Conservation (phyloP, 2,797 vertebrate species). For the Semaprochilodus insignis region DNA sequence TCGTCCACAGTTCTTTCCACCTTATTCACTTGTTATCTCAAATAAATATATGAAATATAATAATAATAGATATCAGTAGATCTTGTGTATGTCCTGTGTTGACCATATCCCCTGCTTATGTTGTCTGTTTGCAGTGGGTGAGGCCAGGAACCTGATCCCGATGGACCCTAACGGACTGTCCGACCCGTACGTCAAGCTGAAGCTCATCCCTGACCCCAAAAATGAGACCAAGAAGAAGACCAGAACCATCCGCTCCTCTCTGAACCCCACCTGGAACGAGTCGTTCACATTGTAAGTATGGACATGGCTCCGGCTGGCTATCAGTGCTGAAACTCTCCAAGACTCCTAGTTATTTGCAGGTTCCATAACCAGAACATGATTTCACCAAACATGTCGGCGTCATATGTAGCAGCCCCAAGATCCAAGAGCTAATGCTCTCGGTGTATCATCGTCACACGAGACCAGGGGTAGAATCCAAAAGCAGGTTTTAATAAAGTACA, state of each 20-base stretch:
- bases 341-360: no score
- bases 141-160: conserved; percentile 95
- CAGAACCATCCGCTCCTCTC: conserved; percentile 92
- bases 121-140: conserved; percentile 81
- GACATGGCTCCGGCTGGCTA: conserved; percentile 43
- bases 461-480: no score
- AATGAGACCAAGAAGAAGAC: conserved; percentile 98
- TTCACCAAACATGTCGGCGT: no score
- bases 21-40: no score
- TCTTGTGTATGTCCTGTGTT: not conserved
- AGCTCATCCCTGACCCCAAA: conserved; percentile 96
- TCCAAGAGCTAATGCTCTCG: no score
- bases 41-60: no score
- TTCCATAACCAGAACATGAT: no score
- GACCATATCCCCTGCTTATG: not conserved
- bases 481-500: no score
- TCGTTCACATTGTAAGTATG: conserved; percentile 89
- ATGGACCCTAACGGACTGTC: conserved; percentile 99
- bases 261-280: conserved; percentile 96
- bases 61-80: not conserved
- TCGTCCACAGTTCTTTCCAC: no score
- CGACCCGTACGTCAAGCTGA: conserved; percentile 97
- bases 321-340: not conserved
- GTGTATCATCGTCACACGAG: no score
- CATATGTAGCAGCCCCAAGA: not conserved